phyloP scores from a whole-genome alignment of 2,888 invertebrate genomes.

The Nemurella pictetii region DNA sequence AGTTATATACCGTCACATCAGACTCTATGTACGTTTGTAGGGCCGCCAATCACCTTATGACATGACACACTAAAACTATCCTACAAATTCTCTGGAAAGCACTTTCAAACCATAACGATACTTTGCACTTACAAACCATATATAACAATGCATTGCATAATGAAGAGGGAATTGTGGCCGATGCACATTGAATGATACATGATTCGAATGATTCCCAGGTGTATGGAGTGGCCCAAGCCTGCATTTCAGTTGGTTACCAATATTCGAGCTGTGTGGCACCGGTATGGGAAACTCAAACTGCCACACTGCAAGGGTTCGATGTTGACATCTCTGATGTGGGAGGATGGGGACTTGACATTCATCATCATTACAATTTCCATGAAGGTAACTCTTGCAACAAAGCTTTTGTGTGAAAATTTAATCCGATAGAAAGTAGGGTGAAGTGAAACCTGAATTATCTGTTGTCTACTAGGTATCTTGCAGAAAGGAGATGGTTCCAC shows the following conservation, averaged over 20 bases:
- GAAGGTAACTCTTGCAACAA: constrained; percentile 71
- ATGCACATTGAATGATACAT: no score
- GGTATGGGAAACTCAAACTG: constrained; percentile 95
- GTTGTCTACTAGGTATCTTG: constrained; percentile 68
- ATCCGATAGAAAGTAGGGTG: neutral
- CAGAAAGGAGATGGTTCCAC: constrained; percentile 98
- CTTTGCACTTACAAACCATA: no score
- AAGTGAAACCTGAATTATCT: neutral
- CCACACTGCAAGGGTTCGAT: constrained; percentile 92
- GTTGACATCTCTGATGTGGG: constrained; percentile 96
- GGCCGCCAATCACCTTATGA: no score
- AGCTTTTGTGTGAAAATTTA: neutral
- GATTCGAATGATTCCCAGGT: constrained; percentile 54
- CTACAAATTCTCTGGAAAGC: no score
- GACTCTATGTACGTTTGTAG: no score
- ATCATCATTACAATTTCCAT: constrained; percentile 98
- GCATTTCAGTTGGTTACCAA: constrained; percentile 92
- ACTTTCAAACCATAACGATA: no score
- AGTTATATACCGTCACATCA: no score
- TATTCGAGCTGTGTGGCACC: constrained; percentile 84
- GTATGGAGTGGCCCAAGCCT: constrained; percentile 84
- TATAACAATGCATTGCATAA: no score
- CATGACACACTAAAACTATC: no score
- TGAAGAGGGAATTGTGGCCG: no score
- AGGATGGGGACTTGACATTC: constrained; percentile 96